Conservation (phyloP, 2,797 vertebrate genomes). For the Halcyon leucocephala region DNA sequence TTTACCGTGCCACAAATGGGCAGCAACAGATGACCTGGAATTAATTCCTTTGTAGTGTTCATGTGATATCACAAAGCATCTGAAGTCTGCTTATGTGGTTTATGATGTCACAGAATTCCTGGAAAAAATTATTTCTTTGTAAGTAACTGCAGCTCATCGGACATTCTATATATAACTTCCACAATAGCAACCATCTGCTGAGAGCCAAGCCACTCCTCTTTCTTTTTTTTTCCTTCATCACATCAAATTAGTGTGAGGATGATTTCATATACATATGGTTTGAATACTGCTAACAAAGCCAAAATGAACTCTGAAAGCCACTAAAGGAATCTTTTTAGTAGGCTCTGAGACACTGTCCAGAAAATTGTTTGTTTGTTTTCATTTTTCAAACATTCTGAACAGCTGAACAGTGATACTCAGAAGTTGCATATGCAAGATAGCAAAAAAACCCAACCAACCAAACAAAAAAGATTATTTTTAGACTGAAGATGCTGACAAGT, state of each 20-base stretch:
- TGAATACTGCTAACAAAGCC: constrained; percentile 33
- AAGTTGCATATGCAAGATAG: neutral
- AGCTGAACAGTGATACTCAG: neutral
- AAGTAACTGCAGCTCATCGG: constrained; percentile 42
- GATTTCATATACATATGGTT: constrained; percentile 50
- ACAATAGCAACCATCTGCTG: constrained; percentile 58
- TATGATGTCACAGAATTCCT: constrained; percentile 51
- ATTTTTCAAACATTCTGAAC: neutral
- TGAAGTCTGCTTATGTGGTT: constrained; percentile 27
- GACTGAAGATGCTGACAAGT: neutral
- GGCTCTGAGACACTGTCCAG: neutral
- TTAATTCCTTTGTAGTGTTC: constrained; percentile 30
- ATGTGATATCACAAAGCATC: neutral
- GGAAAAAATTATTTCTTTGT: constrained; percentile 53
- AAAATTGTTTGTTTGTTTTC: neutral
- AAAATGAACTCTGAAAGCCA: constrained; percentile 23
- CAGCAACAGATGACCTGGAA: neutral
- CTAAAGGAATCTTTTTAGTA: constrained; percentile 16
- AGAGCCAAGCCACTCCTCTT: constrained; percentile 2
- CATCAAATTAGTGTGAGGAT: constrained; percentile 47
- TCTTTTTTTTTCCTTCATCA: constrained; percentile 12
- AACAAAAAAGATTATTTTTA: neutral
- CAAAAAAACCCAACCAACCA: neutral
- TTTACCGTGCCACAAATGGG: neutral
- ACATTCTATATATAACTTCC: constrained; percentile 54